Conservation (phyloP, 2,888 invertebrate species). For the Yponomeuta sedellus region DNA sequence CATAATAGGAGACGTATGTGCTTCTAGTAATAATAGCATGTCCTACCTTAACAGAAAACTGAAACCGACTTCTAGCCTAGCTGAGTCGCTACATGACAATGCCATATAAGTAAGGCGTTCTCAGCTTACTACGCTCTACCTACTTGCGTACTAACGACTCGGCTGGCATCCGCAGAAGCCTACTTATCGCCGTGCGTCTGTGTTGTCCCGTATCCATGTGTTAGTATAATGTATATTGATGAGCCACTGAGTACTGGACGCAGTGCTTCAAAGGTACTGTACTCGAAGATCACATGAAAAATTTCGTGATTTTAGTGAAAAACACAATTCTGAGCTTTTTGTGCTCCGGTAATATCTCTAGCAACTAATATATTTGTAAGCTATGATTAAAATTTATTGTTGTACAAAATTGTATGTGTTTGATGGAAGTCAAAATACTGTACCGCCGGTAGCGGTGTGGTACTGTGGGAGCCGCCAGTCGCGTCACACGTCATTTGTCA, state of each 20-base stretch:
- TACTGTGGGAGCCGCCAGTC: background rate
- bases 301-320: no score
- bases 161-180: background rate
- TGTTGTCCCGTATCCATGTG: constrained; percentile 21
- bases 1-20: background rate
- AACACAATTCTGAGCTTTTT: no score
- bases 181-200: background rate
- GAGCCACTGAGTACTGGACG: constrained; percentile 27
- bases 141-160: background rate
- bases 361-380: no score
- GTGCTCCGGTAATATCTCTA: no score
- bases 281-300: background rate
- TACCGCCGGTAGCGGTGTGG: background rate
- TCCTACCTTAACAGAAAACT: constrained; percentile 1
- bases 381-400: no score
- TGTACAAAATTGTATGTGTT: background rate
- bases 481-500: constrained; percentile 60
- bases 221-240: constrained; percentile 53
- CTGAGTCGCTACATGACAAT: background rate
- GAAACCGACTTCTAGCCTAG: background rate
- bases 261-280: background rate
- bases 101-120: background rate
- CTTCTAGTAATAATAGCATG: background rate
- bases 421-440: background rate
- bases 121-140: constrained; percentile 1